Base-by-base conservation (phyloP, 35 echinoderm and acorn worm species). In the Lytechinus variegatus region DNA sequence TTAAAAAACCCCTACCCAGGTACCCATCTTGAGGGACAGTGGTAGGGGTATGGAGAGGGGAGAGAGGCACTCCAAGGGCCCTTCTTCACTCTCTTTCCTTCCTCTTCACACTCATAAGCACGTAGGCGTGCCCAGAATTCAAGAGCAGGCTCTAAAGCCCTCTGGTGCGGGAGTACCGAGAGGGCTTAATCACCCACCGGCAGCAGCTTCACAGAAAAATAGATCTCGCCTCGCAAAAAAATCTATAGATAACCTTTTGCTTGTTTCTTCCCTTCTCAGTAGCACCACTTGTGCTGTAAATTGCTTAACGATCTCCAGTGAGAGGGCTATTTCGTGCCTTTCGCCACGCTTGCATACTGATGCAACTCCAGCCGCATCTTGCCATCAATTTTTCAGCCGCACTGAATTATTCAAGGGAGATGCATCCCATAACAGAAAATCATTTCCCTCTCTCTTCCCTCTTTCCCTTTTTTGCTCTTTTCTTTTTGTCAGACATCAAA, bases 231-330 rank as follows among this genome's bases (percentile, higher is more conserved):
- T 28, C 92, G 52, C 53, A 9, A 57, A 93, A 93, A 93, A 93
- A 93, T 93, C 92, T 93, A 93, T 93, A 93, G 54, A 93, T 93
- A 93, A 93, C 92, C 92, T 93, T 93, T 93, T 93, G 92, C 92
- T 93, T 93, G 92, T 93, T 93, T 57, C 92, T 93, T 93, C 92
- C 92, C 92, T 54, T 57, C 55, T 57, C 55, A 33, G 52, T 93
- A 93, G 52, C 92, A 93, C 53, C 92, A 93, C 92, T 93, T 93
- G 92, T 93, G 54, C 92, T 93, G 53, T 57, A 93, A 93, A 93
- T 93, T 93, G 92, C 92, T 93, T 93, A 93, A 93, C 92, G 92
- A 93, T 93, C 92, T 93, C 92, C 92, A 55, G 29, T 57, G 92
- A 93, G 92, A 93, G 92, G 66, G 27, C 53, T 55, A 93, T 93